These are phyloP conservation scores for Ondatra zibethicus DNA, from an alignment of 2,113 vertebrate genomes.

Conservation along the genomic window DNA sequence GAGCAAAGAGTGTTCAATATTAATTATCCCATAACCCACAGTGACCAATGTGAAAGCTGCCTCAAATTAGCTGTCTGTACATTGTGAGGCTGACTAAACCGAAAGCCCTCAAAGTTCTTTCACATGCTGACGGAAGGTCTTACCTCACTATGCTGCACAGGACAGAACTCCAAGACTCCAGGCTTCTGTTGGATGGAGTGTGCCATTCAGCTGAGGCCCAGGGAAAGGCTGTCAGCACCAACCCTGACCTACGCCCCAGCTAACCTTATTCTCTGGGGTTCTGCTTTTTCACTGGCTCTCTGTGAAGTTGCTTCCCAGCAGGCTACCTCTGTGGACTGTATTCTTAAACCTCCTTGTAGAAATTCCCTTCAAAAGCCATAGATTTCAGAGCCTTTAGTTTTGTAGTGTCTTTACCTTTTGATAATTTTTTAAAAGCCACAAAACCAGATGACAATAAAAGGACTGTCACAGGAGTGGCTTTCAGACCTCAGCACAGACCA, in stretches of 20 bases:
- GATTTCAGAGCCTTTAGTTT: background rate
- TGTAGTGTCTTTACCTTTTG: background rate
- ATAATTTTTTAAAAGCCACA: background rate
- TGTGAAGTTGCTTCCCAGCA: background rate
- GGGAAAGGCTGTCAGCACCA: no score
- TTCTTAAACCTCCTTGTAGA: background rate
- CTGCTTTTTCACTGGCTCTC: background rate
- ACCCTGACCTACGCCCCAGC: background rate
- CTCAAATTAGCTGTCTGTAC: background rate
- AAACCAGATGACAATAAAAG: background rate
- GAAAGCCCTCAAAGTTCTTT: background rate
- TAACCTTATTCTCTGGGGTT: background rate
- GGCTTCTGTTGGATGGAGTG: background rate
- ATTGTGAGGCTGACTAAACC: accelerated
- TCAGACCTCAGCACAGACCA: background rate
- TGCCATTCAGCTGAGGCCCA: background rate
- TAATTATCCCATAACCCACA: background rate
- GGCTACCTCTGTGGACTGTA: background rate
- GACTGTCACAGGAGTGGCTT: background rate
- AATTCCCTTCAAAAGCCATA: background rate
- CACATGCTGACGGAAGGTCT: background rate
- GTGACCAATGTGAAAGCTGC: background rate
- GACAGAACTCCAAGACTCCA: background rate
- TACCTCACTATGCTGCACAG: background rate
- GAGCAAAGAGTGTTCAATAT: background rate